A percentile compares a stretch with the other conserved stretches of the same genome.
Evolutionary conservation across 2,113 vertebrate genomes (phyloP).

Genomic region (Pteruthius melanotis): DNA sequence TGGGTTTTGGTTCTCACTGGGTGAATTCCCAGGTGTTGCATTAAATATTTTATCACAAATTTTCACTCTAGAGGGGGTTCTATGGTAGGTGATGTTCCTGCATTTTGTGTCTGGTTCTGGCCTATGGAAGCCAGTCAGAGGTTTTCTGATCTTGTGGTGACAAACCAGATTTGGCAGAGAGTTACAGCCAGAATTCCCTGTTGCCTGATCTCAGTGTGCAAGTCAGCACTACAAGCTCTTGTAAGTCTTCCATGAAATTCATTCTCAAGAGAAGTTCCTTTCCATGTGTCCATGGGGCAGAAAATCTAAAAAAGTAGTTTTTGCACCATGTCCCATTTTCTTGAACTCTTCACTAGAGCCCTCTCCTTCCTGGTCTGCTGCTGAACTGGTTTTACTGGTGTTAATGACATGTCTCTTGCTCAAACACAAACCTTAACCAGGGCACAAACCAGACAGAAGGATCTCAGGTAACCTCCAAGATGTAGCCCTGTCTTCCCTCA

Average conservation of each 20-base stretch:
- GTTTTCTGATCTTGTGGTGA: neutral
- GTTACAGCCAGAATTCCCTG: neutral
- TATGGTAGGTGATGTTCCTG: neutral
- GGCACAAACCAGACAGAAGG: neutral
- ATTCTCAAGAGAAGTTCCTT: neutral
- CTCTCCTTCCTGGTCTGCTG: neutral
- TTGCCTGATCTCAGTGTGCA: neutral
- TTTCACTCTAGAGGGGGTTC: neutral
- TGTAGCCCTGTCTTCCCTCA: neutral
- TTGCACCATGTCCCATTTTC: neutral
- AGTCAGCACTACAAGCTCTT: neutral
- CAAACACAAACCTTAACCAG: neutral
- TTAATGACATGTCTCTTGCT: neutral
- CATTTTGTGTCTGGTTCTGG: neutral
- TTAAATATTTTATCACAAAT: slow-evolving; percentile 31
- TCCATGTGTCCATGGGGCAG: neutral
- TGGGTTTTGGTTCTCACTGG: neutral
- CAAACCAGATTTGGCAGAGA: neutral
- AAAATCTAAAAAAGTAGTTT: neutral
- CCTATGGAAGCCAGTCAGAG: neutral
- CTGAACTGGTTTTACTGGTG: neutral
- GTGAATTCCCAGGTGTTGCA: neutral
- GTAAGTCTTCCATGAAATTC: neutral
- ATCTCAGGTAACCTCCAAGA: neutral
- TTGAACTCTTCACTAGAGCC: neutral